phyloP scores from a whole-genome alignment of 2,113 vertebrate genomes.

The Larimichthys crocea region DNA sequence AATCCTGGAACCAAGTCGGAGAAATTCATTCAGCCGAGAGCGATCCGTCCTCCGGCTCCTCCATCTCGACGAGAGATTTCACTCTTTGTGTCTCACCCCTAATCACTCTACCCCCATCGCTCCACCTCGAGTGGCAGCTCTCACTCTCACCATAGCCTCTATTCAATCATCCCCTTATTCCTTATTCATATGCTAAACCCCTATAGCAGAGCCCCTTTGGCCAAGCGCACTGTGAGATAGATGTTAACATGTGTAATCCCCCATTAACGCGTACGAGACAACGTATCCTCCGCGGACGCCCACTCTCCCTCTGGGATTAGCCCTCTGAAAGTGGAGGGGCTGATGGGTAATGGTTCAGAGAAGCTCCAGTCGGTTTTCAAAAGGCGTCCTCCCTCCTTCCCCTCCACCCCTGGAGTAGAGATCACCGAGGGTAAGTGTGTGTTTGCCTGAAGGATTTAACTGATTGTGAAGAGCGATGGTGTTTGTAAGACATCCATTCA shows the following conservation, averaged over 20 bases:
- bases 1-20: slow-evolving; percentile 24
- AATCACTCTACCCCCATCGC: slow-evolving; percentile 60
- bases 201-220: slow-evolving; percentile 75
- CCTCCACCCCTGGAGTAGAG: slow-evolving; percentile 36
- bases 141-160: slow-evolving; percentile 67
- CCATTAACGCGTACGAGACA: slow-evolving; percentile 79
- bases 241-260: slow-evolving; percentile 87
- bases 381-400: slow-evolving; percentile 33
- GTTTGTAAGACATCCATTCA: slow-evolving; percentile 51
- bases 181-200: slow-evolving; percentile 85
- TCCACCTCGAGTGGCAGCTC: slow-evolving; percentile 73
- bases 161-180: slow-evolving; percentile 77
- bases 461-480: slow-evolving; percentile 40
- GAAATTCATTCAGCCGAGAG: slow-evolving; percentile 20
- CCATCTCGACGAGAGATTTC: slow-evolving; percentile 38
- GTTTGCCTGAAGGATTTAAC: slow-evolving; percentile 63
- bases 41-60: slow-evolving; percentile 18
- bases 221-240: slow-evolving; percentile 74
- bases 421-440: slow-evolving; percentile 62
- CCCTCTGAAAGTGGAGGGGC: slow-evolving; percentile 64
- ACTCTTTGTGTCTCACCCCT: slow-evolving; percentile 59
- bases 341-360: slow-evolving; percentile 78
- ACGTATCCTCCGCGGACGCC: slow-evolving; percentile 71
- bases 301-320: slow-evolving; percentile 80
- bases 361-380: slow-evolving; percentile 66